phyloP scores from a whole-genome alignment of 1,140 invertebrate genomes.

The Zophobas atratus region DNA sequence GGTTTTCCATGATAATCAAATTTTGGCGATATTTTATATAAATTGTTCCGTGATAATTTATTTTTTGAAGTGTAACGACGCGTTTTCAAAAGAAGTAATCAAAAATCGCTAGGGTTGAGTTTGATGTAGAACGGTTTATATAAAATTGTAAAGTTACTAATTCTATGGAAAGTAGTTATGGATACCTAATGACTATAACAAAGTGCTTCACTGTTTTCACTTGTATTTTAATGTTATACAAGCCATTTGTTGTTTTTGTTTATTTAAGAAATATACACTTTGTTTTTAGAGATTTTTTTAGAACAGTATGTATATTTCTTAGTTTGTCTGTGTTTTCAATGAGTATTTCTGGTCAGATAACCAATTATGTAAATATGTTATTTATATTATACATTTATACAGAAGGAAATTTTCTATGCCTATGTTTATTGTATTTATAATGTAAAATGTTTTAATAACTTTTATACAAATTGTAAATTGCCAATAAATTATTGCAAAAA shows the following conservation, averaged over 20 bases:
- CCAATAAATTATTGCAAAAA: conserved; percentile 59
- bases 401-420: conserved; percentile 56
- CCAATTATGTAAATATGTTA: conserved; percentile 60
- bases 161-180: conserved; percentile 17
- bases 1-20: conserved; percentile 46
- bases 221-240: conserved; percentile 50
- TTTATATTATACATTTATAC: conserved; percentile 58
- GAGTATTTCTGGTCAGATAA: conserved; percentile 60
- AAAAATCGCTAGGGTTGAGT: neutral
- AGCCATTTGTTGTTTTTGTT: conserved; percentile 47
- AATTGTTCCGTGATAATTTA: conserved; percentile 18
- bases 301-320: conserved; percentile 51
- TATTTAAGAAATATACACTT: conserved; percentile 53
- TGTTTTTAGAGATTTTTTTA: conserved; percentile 42
- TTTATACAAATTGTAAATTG: conserved; percentile 60
- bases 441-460: conserved; percentile 59
- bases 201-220: conserved; percentile 56
- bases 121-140: conserved; percentile 18
- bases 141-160: neutral
- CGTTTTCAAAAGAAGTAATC: neutral
- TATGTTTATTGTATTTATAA: conserved; percentile 60
- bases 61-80: conserved; percentile 10
- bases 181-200: conserved; percentile 54
- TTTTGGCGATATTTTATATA: conserved; percentile 34
- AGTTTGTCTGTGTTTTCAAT: conserved; percentile 55